phyloP scores from a whole-genome alignment of 2,888 invertebrate species.

The Diadegma fenestrale region DNA sequence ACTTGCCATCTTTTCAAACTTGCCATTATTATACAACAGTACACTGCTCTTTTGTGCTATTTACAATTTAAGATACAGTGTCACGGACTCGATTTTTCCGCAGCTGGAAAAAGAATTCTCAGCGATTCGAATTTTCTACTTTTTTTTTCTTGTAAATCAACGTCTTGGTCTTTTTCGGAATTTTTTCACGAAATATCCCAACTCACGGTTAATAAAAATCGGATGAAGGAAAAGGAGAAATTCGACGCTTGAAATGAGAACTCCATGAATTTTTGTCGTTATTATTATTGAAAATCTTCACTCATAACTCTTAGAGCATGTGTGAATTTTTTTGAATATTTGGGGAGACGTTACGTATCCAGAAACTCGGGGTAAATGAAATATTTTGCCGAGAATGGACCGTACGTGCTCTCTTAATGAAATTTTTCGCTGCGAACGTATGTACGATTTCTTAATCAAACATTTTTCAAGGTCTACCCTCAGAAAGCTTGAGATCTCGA shows the following conservation, averaged over 20 bases:
- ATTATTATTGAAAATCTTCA: not conserved
- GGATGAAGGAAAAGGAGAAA: not conserved
- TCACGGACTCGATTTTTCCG: not conserved
- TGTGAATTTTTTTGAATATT: not conserved
- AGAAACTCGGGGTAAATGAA: not conserved
- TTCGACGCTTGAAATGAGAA: too few species aligned
- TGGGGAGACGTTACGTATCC: not conserved
- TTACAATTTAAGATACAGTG: not conserved
- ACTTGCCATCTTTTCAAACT: slow-evolving; percentile 30
- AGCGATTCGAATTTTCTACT: not conserved
- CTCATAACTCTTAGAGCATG: not conserved
- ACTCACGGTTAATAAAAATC: not conserved
- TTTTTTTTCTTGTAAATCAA: not conserved
- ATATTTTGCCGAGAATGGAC: not conserved
- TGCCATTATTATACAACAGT: slow-evolving; percentile 57
- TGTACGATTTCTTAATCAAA: not conserved
- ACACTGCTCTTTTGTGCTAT: slow-evolving; percentile 42
- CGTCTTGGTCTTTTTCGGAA: not conserved
- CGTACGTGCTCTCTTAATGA: not conserved
- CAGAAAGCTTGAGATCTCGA: not conserved
- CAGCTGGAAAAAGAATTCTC: too few species aligned
- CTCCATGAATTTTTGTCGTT: not conserved
- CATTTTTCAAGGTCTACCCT: not conserved
- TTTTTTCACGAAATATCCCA: too few species aligned
- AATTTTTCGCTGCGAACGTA: not conserved